Percentiles rank a stretch among this genome's conserved stretches.
phyloP scores from a whole-genome alignment of 2,113 vertebrate species.

The Anthoscopus minutus region DNA sequence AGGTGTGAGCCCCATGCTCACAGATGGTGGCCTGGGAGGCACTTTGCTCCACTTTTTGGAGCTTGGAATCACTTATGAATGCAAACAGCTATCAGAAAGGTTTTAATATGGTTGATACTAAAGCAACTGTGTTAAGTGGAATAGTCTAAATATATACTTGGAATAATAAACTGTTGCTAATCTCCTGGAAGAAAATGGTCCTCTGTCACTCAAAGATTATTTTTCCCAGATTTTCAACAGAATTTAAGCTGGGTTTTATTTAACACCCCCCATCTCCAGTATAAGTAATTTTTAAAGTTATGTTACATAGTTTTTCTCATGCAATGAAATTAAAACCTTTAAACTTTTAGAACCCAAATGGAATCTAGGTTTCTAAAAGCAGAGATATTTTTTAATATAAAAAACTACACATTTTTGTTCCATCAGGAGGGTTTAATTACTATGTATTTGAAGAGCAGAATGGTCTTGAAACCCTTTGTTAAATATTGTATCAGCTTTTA shows the following conservation, averaged over 20 bases:
- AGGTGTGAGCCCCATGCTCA: background rate
- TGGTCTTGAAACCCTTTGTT: background rate
- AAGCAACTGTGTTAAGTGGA: background rate
- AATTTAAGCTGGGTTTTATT: background rate
- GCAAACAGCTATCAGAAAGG: background rate
- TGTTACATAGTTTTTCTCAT: background rate
- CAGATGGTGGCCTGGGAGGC: background rate
- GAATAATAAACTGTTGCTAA: background rate
- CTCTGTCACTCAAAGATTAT: background rate
- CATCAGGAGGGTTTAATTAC: background rate
- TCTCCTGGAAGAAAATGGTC: background rate
- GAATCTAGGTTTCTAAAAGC: background rate
- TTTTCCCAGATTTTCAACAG: background rate
- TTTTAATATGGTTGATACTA: background rate
- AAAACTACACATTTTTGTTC: background rate
- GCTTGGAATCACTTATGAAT: background rate
- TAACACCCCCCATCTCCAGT: background rate
- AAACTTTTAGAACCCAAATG: background rate
- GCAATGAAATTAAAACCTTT: background rate
- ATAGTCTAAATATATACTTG: background rate
- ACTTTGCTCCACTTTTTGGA: background rate
- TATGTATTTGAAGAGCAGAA: background rate
- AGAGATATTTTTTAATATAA: background rate
- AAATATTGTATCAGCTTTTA: background rate
- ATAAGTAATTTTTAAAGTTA: background rate